Evolutionary conservation across 2,113 vertebrate species (phyloP), one percentile per base, ranked within the genome.

Genomic region (Engystomops pustulosus): DNA sequence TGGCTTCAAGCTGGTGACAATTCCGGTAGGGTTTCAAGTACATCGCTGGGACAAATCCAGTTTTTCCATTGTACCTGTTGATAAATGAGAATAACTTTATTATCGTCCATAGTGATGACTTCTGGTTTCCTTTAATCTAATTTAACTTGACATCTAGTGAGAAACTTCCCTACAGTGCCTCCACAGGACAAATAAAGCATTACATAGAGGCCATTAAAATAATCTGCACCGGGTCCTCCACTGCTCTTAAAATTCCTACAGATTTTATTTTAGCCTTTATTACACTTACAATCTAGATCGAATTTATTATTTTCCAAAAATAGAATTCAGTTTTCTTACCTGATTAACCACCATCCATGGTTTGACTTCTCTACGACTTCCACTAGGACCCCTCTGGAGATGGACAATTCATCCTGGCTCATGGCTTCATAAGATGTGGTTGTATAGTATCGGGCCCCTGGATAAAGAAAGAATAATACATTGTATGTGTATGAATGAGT

Each of bases 331-430:
- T 71, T 27, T 45, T 62, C 84, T 79, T 81, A 98, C 98, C 96
- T 90, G 89, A 94, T 89, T 4, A 96, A 90, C 97, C 97, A 99
- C 97, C 98, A 99, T 90, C 97, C 97, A 0, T 93, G 44, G 0
- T 95, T 91, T 0, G 95, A 95, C 5, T 84, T 94, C 88, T 91
- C 91, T 81, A 97, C 85, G 83, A 97, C 95, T 38, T 90, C 88
- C 77, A 99, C 94, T 0, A 95, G 86, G 0, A 94, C 92, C 0
- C 98, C 97, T 0, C 89, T 90, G 17, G 93, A 87, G 62, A 98
- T 90, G 0, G 96, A 94, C 51, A 98, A 86, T 89, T 99, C 98
- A 0, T 99, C 96, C 0, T 70, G 62, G 1, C 90, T 90, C 80
- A 89, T 92, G 0, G 95, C 86, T 0, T 90, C 79, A 0, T 95